Base-by-base conservation (phyloP, 2,888 invertebrate species). In the Eupithecia exiguata region DNA sequence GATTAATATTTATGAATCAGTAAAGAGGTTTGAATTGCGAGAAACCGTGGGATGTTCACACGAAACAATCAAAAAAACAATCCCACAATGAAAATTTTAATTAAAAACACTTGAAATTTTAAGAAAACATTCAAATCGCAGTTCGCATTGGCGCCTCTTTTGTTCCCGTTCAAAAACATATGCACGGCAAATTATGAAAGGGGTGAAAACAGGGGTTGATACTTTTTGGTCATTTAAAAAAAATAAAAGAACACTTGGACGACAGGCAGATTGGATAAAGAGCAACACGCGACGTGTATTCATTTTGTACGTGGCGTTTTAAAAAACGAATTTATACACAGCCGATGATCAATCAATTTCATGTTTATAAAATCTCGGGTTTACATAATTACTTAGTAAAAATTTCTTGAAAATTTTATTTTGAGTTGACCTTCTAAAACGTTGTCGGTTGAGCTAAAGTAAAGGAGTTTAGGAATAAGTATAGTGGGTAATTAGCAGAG, bases 131-230 rank as follows among this genome's bases (percentile, higher is more conserved):
- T 86, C 36, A 30, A 88, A 88, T 81, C 83, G 80, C 81, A 86
- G 82, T 80, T 81, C 74, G 71, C 81, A 84, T 79, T 81, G 81
- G 82, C 78, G 80, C 81, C 77, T 70, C 79, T 77, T 88, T 88
- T 91, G 89, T 91, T 86, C 82, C 83, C 84, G 68, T 89, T 88
- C 85, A 84, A 85, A 89, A 92, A 91, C 91, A 92, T 90, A 91
- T 90, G 90, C 87, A 82, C 80, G 82, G 25, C 76, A 78, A 75
- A 83, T 82, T 79, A 72, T 38, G 61, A 76, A 88, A 86, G 86
- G 90, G 89, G 84, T 85, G 83, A 63, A 46, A 5, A 38, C 7
- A 16, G 66, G 68, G 66, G 68, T 30, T 72, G 75, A 67, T 63
- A 70, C 49, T 76, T 79, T 75, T 79, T 77, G 63, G 71, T 74